These are phyloP conservation scores for Takifugu flavidus DNA, from an alignment of 2,113 vertebrate genomes.

Conservation along the genomic window DNA sequence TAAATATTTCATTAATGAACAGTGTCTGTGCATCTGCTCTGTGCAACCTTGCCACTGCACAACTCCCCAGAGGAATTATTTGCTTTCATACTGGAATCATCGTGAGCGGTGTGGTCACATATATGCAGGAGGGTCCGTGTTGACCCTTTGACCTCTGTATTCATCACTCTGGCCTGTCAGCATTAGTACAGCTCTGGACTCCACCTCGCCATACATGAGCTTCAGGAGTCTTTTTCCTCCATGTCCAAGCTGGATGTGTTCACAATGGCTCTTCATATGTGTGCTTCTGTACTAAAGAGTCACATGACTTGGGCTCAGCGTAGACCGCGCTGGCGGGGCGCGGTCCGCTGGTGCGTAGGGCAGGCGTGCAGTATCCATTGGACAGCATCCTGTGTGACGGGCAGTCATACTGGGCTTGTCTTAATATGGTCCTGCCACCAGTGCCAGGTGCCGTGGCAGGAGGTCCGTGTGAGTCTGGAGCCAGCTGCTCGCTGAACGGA, in stretches of 20 bases:
- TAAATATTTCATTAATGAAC: constrained; percentile 49
- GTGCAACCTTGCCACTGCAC: constrained; percentile 8
- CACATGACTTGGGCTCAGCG: constrained; percentile 50
- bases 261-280: constrained; percentile 73
- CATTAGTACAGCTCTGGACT: constrained; percentile 20
- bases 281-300: constrained; percentile 45
- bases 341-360: constrained; percentile 5
- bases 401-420: constrained; percentile 66
- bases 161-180: constrained; percentile 12
- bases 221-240: constrained; percentile 7
- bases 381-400: constrained; percentile 65
- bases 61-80: constrained; percentile 24
- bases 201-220: constrained; percentile 4
- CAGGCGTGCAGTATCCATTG: constrained; percentile 70
- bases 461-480: constrained; percentile 26
- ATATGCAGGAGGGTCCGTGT: constrained; percentile 5
- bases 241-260: constrained; percentile 19
- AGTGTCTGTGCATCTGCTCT: constrained; percentile 27
- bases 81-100: constrained; percentile 10
- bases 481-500: constrained; percentile 72
- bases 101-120: constrained; percentile 6
- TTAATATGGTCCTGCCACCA: constrained; percentile 1
- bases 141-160: constrained; percentile 19
- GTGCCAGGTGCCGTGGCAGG: neutral
- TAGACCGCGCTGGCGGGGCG: constrained; percentile 39